Evolutionary conservation across 1,140 invertebrate species (phyloP).

Genomic region (Caerostris extrusa): DNA sequence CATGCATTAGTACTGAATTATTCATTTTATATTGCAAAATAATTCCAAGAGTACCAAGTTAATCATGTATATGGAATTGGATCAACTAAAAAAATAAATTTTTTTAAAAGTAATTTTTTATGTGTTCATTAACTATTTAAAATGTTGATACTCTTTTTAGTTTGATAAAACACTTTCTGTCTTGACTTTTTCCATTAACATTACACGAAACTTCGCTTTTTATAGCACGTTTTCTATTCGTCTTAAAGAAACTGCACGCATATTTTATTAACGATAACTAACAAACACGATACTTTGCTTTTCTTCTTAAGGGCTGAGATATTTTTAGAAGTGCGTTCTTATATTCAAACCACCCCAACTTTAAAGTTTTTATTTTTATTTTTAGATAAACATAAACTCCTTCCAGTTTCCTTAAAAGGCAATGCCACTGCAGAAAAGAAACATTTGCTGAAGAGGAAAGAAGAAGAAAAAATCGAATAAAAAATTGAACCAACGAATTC

Average conservation of each 20-base stretch:
- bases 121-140: background rate
- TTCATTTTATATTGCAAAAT: too few relatives aligned
- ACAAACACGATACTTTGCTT: background rate
- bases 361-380: background rate
- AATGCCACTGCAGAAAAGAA: background rate
- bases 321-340: background rate
- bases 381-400: slow-evolving; percentile 14
- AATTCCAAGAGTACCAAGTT: too few relatives aligned
- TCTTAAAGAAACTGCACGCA: background rate
- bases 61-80: too few relatives aligned
- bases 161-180: background rate
- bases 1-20: too few relatives aligned
- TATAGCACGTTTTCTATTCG: background rate
- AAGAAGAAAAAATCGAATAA: background rate
- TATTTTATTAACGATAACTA: slow-evolving; percentile 40
- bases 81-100: background rate
- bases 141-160: too few relatives aligned
- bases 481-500: background rate
- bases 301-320: background rate
- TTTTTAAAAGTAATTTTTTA: background rate
- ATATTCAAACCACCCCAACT: background rate
- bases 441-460: background rate
- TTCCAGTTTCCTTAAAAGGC: background rate
- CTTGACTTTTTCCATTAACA: background rate
- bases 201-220: background rate